Percentiles rank a stretch among this genome's conserved stretches.
phyloP scores from a whole-genome alignment of 2,888 invertebrate species.

The Drosophila fulvimacula region DNA sequence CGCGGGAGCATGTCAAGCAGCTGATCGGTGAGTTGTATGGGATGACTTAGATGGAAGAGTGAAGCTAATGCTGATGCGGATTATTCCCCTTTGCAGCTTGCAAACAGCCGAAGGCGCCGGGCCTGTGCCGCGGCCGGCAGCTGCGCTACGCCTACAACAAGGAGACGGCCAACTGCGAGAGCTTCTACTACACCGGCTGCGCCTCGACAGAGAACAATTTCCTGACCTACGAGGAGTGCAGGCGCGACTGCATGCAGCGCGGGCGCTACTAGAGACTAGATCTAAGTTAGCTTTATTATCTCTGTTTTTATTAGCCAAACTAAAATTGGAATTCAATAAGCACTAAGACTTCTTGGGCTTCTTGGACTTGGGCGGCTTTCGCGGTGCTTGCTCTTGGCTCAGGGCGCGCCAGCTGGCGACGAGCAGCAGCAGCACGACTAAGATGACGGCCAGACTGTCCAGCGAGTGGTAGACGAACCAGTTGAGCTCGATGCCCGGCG shows the following conservation, averaged over 20 bases:
- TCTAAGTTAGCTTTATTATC: constrained; percentile 4
- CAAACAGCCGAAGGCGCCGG: constrained; percentile 70
- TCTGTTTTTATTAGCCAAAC: constrained; percentile 4
- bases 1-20: constrained; percentile 44
- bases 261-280: constrained; percentile 63
- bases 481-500: constrained; percentile 79
- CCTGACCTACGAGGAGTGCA: constrained; percentile 80
- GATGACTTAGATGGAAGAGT: no score
- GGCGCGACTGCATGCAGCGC: constrained; percentile 78
- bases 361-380: not conserved
- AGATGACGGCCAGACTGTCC: constrained; percentile 72
- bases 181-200: constrained; percentile 81
- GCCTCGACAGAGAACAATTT: constrained; percentile 78
- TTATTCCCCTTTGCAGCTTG: constrained; percentile 58
- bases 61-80: not conserved
- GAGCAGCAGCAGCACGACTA: constrained; percentile 18
- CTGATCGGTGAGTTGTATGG: constrained; percentile 46
- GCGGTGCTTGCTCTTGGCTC: not conserved
- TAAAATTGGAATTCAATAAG: not conserved
- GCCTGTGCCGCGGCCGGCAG: constrained; percentile 72
- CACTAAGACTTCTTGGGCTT: constrained; percentile 14
- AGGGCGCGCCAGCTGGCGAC: not conserved
- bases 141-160: constrained; percentile 79
- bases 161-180: constrained; percentile 75
- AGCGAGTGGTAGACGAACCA: constrained; percentile 83